Evolutionary conservation across 2,113 vertebrate species (phyloP).

Genomic region (Cisticola juncidis): DNA sequence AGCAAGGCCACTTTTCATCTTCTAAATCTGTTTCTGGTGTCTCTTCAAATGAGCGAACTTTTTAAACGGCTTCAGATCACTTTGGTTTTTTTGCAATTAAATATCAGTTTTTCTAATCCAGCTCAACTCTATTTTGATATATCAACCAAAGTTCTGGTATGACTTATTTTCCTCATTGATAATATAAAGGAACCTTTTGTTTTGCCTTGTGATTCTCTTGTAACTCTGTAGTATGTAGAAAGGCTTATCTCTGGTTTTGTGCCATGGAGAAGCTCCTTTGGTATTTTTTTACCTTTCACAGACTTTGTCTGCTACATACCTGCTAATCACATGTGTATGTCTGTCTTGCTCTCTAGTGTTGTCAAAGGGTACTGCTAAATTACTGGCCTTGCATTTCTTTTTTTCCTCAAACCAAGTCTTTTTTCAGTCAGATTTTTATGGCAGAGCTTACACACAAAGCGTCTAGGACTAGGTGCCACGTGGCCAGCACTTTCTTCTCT

Average conservation of each 20-base stretch:
- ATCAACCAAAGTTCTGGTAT: neutral
- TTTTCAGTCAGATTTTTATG: neutral
- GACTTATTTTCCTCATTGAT: neutral
- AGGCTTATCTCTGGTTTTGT: neutral
- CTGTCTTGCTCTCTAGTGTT: neutral
- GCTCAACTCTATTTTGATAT: neutral
- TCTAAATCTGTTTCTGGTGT: neutral
- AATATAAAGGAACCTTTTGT: neutral
- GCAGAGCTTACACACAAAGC: neutral
- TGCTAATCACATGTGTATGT: neutral
- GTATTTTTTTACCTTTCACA: neutral
- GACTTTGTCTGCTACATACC: neutral
- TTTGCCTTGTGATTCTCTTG: neutral
- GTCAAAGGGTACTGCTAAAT: neutral
- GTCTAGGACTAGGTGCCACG: neutral
- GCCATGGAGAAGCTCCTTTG: neutral
- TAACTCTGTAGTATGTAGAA: neutral
- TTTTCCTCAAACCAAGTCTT: neutral
- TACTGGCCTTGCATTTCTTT: neutral
- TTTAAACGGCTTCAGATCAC: neutral
- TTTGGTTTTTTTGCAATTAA: neutral
- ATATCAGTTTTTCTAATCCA: neutral
- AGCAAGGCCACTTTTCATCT: neutral
- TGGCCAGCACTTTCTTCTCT: neutral
- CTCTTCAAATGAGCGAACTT: neutral